A percentile compares a stretch with the other conserved stretches of the same genome.
phyloP scores from a whole-genome alignment of 2,113 vertebrate genomes.

The Calyptomena viridis region DNA sequence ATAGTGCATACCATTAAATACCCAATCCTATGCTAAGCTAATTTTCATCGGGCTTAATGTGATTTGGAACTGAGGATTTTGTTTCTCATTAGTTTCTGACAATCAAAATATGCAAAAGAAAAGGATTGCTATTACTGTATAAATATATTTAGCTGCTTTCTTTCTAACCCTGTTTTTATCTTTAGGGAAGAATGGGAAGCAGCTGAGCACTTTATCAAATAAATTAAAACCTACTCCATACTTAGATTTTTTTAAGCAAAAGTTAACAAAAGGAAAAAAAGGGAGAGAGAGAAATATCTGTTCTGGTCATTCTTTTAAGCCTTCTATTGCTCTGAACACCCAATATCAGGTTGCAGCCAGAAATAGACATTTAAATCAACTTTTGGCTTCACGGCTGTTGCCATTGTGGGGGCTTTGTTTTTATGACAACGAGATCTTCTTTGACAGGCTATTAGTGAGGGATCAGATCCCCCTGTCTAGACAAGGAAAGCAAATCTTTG shows the following conservation, averaged over 20 bases:
- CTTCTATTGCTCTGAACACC: not conserved
- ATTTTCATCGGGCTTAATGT: not conserved
- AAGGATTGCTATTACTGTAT: not conserved
- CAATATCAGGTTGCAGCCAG: not conserved
- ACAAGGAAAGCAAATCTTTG: too few relatives aligned
- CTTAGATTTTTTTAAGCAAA: not conserved
- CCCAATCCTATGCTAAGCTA: not conserved
- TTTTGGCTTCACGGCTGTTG: too few relatives aligned
- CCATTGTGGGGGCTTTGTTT: too few relatives aligned
- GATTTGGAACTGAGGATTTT: not conserved
- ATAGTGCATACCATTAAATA: not conserved
- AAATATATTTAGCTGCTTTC: not conserved
- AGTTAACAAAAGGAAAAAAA: not conserved
- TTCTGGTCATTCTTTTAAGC: not conserved
- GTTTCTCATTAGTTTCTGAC: conserved; percentile 24
- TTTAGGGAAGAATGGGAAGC: not conserved
- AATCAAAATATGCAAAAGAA: not conserved
- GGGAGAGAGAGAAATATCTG: not conserved
- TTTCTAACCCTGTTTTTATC: not conserved
- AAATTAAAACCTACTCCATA: not conserved
- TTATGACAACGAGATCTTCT: too few relatives aligned
- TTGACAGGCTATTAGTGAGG: too few relatives aligned
- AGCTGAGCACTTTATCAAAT: not conserved
- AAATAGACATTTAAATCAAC: too few relatives aligned
- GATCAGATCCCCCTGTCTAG: too few relatives aligned